Evolutionary conservation across 1,140 invertebrate species (phyloP).

Genomic region (Hirudo medicinalis): DNA sequence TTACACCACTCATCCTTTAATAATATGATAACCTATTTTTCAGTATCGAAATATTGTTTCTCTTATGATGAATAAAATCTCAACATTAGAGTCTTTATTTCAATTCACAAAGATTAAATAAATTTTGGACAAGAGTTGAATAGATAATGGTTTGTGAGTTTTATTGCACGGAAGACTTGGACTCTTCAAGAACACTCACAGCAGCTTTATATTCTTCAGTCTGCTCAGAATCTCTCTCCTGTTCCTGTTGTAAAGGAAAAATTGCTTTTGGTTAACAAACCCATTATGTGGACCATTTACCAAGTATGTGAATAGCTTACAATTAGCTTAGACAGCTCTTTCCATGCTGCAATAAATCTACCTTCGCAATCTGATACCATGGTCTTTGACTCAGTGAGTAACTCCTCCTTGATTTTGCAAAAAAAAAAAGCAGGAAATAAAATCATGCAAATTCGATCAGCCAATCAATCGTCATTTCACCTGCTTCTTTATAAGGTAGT

Average conservation of each 20-base stretch:
- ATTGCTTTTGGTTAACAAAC: neutral
- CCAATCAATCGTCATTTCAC: neutral
- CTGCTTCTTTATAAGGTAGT: conserved; percentile 1
- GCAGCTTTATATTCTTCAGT: conserved; percentile 12
- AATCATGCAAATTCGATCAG: neutral
- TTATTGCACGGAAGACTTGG: neutral
- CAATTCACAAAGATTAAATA: too few species aligned
- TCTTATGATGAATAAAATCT: too few species aligned
- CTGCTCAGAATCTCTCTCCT: neutral
- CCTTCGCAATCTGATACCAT: neutral
- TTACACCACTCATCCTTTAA: too few species aligned
- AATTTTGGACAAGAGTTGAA: too few species aligned
- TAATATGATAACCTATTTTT: too few species aligned
- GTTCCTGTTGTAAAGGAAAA: neutral
- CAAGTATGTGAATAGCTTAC: neutral
- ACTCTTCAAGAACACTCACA: neutral
- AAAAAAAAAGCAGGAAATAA: neutral
- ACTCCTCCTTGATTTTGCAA: neutral
- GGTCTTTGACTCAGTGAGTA: neutral
- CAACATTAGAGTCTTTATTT: too few species aligned
- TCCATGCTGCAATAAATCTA: conserved; percentile 8
- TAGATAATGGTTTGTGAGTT: too few species aligned
- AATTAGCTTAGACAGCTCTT: neutral
- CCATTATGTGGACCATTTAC: neutral
- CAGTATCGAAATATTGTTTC: too few species aligned